Conservation (phyloP, 2,113 vertebrate species). For the Ia io region DNA sequence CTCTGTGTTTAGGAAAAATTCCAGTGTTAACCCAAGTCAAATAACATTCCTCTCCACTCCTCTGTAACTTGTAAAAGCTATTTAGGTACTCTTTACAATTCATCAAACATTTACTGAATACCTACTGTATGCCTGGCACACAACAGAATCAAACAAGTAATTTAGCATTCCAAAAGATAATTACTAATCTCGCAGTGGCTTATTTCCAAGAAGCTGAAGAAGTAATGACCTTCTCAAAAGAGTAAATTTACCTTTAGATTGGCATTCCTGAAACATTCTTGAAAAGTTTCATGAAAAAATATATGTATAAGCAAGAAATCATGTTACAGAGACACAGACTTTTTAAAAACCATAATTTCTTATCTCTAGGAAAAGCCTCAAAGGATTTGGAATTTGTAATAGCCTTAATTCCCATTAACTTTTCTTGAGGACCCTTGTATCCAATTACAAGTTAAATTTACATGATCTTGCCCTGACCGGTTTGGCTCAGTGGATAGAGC, state of each 20-base stretch:
- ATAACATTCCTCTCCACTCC: constrained; percentile 29
- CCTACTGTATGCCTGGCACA: constrained; percentile 6
- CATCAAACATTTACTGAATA: neutral
- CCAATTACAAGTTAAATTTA: constrained; percentile 15
- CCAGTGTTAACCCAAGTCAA: constrained; percentile 48
- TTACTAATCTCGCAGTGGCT: neutral
- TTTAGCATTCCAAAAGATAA: neutral
- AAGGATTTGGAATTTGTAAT: constrained; percentile 38
- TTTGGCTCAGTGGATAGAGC: too few relatives aligned
- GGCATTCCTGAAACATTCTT: neutral
- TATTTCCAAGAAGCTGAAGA: constrained; percentile 50
- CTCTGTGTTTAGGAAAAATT: constrained; percentile 44
- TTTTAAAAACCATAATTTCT: constrained; percentile 25
- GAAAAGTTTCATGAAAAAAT: constrained; percentile 11
- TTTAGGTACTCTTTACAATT: constrained; percentile 34
- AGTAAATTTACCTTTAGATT: constrained; percentile 25
- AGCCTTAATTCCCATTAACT: constrained; percentile 16
- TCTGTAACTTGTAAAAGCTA: constrained; percentile 31
- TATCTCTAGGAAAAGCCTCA: constrained; percentile 22
- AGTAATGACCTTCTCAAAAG: constrained; percentile 18
- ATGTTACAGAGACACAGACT: neutral
- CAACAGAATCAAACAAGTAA: constrained; percentile 46
- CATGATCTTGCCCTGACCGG: neutral
- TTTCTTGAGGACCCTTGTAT: neutral
- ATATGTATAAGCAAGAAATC: neutral